phyloP scores from a whole-genome alignment of 2,113 vertebrate species.

The Connochaetes taurinus region DNA sequence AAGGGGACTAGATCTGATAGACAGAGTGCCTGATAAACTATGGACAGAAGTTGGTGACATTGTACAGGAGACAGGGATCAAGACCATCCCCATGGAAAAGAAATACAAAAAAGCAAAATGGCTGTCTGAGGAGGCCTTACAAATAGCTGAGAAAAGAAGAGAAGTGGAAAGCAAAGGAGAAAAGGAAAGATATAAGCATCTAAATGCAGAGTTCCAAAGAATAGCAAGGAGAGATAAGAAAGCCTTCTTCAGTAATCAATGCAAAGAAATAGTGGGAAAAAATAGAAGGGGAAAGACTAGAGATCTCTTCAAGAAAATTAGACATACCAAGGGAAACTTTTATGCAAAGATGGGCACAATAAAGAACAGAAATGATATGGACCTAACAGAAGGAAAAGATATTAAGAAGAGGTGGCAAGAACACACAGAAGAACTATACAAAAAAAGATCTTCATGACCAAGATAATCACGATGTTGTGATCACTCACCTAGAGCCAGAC shows the following conservation, averaged over 20 bases:
- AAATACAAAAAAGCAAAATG: neutral
- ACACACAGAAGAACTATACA: neutral
- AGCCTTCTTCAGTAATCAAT: neutral
- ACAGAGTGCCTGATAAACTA: neutral
- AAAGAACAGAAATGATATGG: neutral
- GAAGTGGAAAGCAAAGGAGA: neutral
- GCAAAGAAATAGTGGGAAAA: neutral
- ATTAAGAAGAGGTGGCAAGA: neutral
- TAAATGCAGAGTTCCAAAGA: neutral
- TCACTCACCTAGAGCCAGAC: neutral
- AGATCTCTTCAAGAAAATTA: neutral
- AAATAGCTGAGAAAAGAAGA: neutral
- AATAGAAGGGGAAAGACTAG: neutral
- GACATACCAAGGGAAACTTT: neutral
- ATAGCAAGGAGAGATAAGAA: neutral
- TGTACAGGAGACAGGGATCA: neutral
- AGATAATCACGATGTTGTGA: neutral
- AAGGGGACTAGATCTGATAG: neutral
- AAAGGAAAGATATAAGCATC: neutral
- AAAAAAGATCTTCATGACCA: neutral
- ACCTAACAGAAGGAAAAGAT: neutral
- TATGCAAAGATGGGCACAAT: neutral
- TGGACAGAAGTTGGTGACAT: neutral
- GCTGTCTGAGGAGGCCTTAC: neutral
- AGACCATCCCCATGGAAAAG: accelerated